Conservation (phyloP, 2,113 vertebrate species). For the Micromys minutus region DNA sequence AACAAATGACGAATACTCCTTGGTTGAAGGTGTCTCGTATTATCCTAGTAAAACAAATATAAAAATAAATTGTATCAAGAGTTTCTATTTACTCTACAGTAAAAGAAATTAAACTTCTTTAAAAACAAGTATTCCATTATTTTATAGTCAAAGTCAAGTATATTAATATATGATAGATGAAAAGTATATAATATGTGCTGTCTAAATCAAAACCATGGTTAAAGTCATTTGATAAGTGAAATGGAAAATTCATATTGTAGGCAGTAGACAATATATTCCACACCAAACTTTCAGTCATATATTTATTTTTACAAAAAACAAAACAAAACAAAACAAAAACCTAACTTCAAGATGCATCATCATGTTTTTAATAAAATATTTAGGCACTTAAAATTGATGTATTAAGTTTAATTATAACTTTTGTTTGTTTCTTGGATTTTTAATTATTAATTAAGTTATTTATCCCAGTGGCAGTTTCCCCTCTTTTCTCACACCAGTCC, state of each 20-base stretch:
- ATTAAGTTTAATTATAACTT: neutral
- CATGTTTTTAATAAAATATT: neutral
- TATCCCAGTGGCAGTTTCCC: fast-evolving
- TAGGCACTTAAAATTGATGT: neutral
- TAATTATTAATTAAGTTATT: neutral
- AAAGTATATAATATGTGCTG: neutral
- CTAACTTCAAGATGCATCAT: neutral
- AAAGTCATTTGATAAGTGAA: neutral
- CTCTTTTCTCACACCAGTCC: neutral
- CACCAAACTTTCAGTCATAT: neutral
- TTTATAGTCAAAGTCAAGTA: neutral
- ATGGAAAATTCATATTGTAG: neutral
- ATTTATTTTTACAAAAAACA: neutral
- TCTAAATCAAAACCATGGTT: neutral
- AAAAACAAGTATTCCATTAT: neutral
- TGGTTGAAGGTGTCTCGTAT: neutral
- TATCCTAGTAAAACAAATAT: neutral
- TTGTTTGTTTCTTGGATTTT: neutral
- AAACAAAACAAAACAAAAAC: too few species aligned
- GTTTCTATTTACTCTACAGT: neutral
- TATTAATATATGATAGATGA: neutral
- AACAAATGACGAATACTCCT: neutral
- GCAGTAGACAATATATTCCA: neutral
- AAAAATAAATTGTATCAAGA: neutral
- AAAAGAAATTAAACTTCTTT: neutral